Evolutionary conservation across 1,140 invertebrate genomes (phyloP).

Genomic region (Drosophila parabipectinata): DNA sequence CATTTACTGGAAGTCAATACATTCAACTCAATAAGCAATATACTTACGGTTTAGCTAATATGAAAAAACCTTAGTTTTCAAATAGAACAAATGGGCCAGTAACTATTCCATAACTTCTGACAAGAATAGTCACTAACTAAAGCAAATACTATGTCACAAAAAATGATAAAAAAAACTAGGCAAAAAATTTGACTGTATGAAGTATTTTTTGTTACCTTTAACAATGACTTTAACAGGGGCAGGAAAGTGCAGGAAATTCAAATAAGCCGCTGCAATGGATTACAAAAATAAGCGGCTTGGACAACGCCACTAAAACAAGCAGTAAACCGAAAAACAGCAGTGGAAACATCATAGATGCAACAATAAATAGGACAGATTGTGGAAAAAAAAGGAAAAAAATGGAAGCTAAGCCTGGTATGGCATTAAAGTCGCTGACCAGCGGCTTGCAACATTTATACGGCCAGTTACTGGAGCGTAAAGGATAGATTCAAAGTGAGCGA

Average conservation of each 20-base stretch:
- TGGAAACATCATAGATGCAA: constrained; percentile 17
- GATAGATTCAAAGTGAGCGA: constrained; percentile 38
- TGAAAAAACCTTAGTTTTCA: too few relatives aligned
- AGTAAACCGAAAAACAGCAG: constrained; percentile 27
- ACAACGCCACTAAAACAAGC: constrained; percentile 36
- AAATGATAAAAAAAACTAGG: constrained; percentile 1
- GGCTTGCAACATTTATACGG: constrained; percentile 64
- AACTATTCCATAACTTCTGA: neutral
- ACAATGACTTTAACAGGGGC: neutral
- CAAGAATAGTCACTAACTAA: neutral
- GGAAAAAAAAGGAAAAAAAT: constrained; percentile 12
- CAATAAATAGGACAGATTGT: constrained; percentile 32
- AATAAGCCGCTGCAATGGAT: constrained; percentile 61
- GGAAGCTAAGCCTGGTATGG: constrained; percentile 31
- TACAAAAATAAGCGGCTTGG: constrained; percentile 71
- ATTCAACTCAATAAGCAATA: too few relatives aligned
- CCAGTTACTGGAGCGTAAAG: constrained; percentile 45
- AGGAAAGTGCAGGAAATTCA: constrained; percentile 36
- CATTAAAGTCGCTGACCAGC: constrained; percentile 7
- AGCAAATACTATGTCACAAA: constrained; percentile 10
- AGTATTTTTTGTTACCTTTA: constrained; percentile 11
- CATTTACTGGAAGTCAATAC: too few relatives aligned
- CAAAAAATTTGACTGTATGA: constrained; percentile 45
- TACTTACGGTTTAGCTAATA: too few relatives aligned
- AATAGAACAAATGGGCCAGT: neutral